A percentile compares a stretch with the other conserved stretches of the same genome.
These are phyloP conservation scores for Hydroisotoma schaefferi DNA, from an alignment of 2,888 invertebrate species.

Conservation along the genomic window DNA sequence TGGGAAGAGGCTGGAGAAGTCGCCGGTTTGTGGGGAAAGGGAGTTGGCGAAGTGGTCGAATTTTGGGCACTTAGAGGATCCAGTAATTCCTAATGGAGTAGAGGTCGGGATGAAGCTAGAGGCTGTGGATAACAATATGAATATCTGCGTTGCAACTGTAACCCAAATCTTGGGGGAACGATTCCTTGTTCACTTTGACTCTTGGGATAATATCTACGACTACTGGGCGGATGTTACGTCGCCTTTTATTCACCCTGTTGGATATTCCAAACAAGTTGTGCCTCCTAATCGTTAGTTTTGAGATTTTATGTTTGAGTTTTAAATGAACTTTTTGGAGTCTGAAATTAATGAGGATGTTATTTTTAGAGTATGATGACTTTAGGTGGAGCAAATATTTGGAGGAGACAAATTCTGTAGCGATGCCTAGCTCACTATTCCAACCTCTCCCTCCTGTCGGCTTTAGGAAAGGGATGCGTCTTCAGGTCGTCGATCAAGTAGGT, in stretches of 20 bases:
- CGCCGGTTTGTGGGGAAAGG: too few species aligned
- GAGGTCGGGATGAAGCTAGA: conserved; percentile 83
- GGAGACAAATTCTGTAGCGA: conserved; percentile 69
- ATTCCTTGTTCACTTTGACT: conserved; percentile 88
- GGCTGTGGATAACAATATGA: conserved; percentile 68
- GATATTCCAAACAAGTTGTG: conserved; percentile 80
- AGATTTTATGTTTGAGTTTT: neutral
- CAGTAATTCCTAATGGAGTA: conserved; percentile 15
- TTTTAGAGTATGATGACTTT: conserved; percentile 52
- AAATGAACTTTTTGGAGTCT: neutral
- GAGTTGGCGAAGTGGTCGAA: conserved; percentile 2
- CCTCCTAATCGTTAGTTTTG: conserved; percentile 72
- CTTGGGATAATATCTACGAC: conserved; percentile 92
- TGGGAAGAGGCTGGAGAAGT: neutral
- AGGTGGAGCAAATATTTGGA: conserved; percentile 80
- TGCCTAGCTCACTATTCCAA: conserved; percentile 77
- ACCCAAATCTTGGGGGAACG: conserved; percentile 81
- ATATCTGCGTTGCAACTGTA: conserved; percentile 82
- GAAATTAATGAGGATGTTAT: neutral
- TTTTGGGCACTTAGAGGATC: conserved; percentile 49
- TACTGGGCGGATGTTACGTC: conserved; percentile 85
- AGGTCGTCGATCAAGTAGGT: conserved; percentile 71
- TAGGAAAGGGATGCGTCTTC: conserved; percentile 78
- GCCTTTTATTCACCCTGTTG: conserved; percentile 88
- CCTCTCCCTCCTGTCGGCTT: conserved; percentile 74